These are phyloP conservation scores for Lophotriccus pileatus DNA, from an alignment of 2,797 vertebrate genomes.

Conservation along the genomic window DNA sequence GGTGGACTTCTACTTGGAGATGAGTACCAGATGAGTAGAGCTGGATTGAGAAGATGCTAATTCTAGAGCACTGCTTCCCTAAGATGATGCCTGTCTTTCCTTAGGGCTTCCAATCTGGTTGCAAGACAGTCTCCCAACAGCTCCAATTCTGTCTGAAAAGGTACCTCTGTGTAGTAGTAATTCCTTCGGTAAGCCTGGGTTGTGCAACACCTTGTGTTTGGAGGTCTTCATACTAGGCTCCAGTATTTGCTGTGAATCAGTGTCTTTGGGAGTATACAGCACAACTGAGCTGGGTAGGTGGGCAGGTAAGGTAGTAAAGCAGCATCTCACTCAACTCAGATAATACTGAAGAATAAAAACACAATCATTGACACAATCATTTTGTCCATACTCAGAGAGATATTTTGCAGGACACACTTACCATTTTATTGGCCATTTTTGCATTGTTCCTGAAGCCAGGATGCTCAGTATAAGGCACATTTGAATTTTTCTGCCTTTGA, in stretches of 20 bases:
- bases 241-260: neutral
- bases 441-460: neutral
- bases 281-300: neutral
- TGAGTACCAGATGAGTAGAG: neutral
- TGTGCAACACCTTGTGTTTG: neutral
- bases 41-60: neutral
- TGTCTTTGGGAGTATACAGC: neutral
- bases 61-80: neutral
- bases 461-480: neutral
- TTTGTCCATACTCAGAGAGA: neutral
- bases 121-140: neutral
- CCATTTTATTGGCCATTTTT: neutral
- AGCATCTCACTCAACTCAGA: neutral
- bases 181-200: neutral
- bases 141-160: neutral
- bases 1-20: neutral
- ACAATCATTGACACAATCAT: neutral
- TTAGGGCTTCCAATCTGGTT: neutral
- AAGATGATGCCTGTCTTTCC: neutral
- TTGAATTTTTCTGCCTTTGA: neutral
- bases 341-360: neutral
- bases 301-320: neutral
- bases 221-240: neutral
- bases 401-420: neutral
- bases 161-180: neutral